These are phyloP conservation scores for Chiroxiphia lanceolata DNA, from an alignment of 2,797 vertebrate genomes.

Conservation along the genomic window DNA sequence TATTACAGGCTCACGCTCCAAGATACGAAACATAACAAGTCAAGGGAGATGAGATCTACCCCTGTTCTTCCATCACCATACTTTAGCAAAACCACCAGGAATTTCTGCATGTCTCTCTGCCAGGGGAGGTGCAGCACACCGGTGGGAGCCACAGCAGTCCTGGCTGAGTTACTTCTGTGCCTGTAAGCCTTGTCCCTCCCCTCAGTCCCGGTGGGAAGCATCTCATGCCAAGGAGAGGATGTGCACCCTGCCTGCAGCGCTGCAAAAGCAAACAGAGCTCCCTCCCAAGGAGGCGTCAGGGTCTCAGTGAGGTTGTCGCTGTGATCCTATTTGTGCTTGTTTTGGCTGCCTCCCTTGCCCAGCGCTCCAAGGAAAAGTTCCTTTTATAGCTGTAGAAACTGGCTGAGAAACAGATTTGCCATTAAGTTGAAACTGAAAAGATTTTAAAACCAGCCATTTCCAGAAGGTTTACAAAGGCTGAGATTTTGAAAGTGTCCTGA, in stretches of 20 bases:
- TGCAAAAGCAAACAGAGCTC: background rate
- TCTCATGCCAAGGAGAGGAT: background rate
- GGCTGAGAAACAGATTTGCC: slow-evolving; percentile 23
- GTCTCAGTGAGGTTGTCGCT: background rate
- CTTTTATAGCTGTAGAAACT: background rate
- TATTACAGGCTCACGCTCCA: background rate
- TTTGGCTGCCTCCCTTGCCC: background rate
- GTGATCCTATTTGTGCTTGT: background rate
- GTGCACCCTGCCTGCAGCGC: background rate
- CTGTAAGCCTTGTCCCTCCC: background rate
- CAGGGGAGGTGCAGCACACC: accelerated
- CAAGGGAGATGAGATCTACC: background rate
- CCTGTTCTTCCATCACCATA: background rate
- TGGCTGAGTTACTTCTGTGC: background rate
- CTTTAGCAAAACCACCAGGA: background rate
- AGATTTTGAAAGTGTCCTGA: slow-evolving; percentile 27
- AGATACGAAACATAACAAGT: background rate
- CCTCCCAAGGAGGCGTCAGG: background rate
- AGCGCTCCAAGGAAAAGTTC: background rate
- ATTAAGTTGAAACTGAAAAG: background rate
- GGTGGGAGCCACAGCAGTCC: background rate
- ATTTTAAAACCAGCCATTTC: slow-evolving; percentile 32
- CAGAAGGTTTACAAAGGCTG: slow-evolving; percentile 42
- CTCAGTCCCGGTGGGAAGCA: accelerated
- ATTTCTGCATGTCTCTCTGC: background rate